Evolutionary conservation across 2,888 invertebrate species (phyloP).

Genomic region (Steinernema carpocapsae): DNA sequence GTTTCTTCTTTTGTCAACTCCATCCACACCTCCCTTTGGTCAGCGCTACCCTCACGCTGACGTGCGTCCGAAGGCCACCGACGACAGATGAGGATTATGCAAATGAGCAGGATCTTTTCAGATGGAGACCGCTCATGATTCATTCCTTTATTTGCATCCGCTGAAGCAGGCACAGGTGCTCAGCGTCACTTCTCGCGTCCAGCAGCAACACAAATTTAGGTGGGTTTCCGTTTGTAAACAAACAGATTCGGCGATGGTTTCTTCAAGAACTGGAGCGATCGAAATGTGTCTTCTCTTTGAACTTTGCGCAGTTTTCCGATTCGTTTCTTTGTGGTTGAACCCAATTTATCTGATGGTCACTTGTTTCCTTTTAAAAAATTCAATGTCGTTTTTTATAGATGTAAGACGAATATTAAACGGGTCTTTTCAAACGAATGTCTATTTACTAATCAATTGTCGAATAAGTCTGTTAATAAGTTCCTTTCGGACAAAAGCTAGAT

Average conservation of each 20-base stretch:
- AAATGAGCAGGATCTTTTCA: constrained; percentile 33
- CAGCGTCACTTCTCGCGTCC: constrained; percentile 18
- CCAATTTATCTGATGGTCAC: too few relatives aligned
- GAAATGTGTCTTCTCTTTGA: not conserved
- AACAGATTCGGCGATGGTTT: not conserved
- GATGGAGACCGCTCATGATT: constrained; percentile 30
- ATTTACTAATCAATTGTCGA: too few relatives aligned
- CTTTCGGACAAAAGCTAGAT: too few relatives aligned
- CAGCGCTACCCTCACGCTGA: not conserved
- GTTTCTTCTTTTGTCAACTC: constrained; percentile 20
- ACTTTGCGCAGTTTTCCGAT: not conserved
- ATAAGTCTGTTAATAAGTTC: too few relatives aligned
- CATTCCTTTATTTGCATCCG: constrained; percentile 34
- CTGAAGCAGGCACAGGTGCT: constrained; percentile 25
- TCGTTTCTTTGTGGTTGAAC: too few relatives aligned
- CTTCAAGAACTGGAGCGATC: not conserved
- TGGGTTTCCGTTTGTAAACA: not conserved
- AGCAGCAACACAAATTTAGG: constrained; percentile 25
- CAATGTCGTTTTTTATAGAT: too few relatives aligned
- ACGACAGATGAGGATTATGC: constrained; percentile 34
- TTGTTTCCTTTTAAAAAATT: too few relatives aligned
- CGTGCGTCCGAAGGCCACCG: constrained; percentile 7
- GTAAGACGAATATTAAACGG: too few relatives aligned
- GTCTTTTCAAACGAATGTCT: too few relatives aligned
- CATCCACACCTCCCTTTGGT: constrained; percentile 14